These are phyloP conservation scores for Drosophila lacicola DNA, from an alignment of 2,888 invertebrate species.

Conservation along the genomic window DNA sequence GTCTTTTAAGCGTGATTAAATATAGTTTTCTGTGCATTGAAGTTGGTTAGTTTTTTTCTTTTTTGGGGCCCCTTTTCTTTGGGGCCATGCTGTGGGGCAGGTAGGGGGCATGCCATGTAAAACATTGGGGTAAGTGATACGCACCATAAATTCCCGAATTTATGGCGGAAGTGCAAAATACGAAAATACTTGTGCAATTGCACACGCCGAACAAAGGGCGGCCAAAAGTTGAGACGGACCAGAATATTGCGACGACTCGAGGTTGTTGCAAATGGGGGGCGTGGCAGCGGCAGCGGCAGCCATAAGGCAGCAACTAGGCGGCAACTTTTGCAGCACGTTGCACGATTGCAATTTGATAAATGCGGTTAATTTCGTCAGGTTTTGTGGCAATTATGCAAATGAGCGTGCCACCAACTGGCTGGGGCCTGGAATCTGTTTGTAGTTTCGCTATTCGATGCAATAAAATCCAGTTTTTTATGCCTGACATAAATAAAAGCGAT, in stretches of 20 bases:
- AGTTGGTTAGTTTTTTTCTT: slow-evolving; percentile 25
- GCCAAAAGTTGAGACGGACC: slow-evolving; percentile 19
- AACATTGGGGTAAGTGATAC: slow-evolving; percentile 75
- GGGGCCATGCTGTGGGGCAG: slow-evolving; percentile 29
- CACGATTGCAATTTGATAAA: slow-evolving; percentile 63
- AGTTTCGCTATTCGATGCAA: slow-evolving; percentile 12
- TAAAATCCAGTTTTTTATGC: slow-evolving; percentile 54
- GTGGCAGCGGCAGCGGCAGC: slow-evolving; percentile 14
- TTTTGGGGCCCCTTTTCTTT: slow-evolving; percentile 6
- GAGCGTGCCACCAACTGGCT: slow-evolving; percentile 18
- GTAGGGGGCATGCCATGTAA: slow-evolving; percentile 58
- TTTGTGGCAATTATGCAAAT: slow-evolving; percentile 70
- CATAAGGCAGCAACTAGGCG: slow-evolving; percentile 15
- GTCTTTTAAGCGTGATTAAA: slow-evolving; percentile 11
- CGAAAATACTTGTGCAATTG: slow-evolving; percentile 70
- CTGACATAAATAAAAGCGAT: slow-evolving; percentile 36
- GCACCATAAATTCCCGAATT: slow-evolving; percentile 77
- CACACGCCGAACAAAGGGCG: slow-evolving; percentile 34
- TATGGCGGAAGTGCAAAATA: slow-evolving; percentile 79
- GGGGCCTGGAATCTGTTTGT: neutral
- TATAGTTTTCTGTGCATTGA: slow-evolving; percentile 7
- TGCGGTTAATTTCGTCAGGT: slow-evolving; percentile 63
- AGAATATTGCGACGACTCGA: neutral
- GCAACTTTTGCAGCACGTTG: slow-evolving; percentile 15
- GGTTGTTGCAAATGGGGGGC: slow-evolving; percentile 10